These are phyloP conservation scores for Cecropterus lyciades DNA, from an alignment of 1,140 invertebrate genomes.

Conservation along the genomic window DNA sequence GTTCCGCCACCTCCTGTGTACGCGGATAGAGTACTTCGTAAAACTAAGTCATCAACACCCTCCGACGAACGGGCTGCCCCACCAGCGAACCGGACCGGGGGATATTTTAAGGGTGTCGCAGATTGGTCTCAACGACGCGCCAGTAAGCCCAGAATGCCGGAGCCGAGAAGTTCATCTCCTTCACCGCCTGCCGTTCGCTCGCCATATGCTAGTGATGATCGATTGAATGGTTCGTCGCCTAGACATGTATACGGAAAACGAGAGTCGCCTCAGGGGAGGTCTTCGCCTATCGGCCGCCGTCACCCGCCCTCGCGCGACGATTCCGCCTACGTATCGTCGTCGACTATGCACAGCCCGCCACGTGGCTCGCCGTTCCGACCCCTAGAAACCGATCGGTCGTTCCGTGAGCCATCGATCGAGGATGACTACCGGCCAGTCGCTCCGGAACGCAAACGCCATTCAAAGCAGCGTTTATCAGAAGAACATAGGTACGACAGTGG, in stretches of 20 bases:
- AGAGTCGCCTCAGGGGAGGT: slow-evolving; percentile 73
- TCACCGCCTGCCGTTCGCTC: slow-evolving; percentile 80
- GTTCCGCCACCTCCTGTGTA: slow-evolving; percentile 70
- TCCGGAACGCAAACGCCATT: slow-evolving; percentile 85
- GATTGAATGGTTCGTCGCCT: slow-evolving; percentile 78
- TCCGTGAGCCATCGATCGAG: slow-evolving; percentile 74
- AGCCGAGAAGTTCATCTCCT: slow-evolving; percentile 74
- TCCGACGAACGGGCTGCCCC: slow-evolving; percentile 70
- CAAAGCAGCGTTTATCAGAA: slow-evolving; percentile 75
- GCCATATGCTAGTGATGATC: slow-evolving; percentile 79
- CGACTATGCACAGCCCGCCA: slow-evolving; percentile 81
- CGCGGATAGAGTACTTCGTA: slow-evolving; percentile 67
- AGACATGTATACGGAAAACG: slow-evolving; percentile 76
- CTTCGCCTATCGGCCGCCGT: slow-evolving; percentile 76
- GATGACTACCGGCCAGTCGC: slow-evolving; percentile 83
- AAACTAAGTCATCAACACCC: slow-evolving; percentile 77
- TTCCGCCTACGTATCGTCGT: slow-evolving; percentile 84
- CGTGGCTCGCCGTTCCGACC: slow-evolving; percentile 80
- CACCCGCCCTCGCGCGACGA: slow-evolving; percentile 82
- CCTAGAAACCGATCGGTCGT: slow-evolving; percentile 70
- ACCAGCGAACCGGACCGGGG: slow-evolving; percentile 71
- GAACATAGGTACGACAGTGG: slow-evolving; percentile 84
- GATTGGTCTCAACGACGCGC: slow-evolving; percentile 90
- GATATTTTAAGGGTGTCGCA: slow-evolving; percentile 89
- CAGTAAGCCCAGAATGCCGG: slow-evolving; percentile 76